Evolutionary conservation across 2,113 vertebrate genomes (phyloP).

Genomic region (Lycocorax pyrrhopterus): DNA sequence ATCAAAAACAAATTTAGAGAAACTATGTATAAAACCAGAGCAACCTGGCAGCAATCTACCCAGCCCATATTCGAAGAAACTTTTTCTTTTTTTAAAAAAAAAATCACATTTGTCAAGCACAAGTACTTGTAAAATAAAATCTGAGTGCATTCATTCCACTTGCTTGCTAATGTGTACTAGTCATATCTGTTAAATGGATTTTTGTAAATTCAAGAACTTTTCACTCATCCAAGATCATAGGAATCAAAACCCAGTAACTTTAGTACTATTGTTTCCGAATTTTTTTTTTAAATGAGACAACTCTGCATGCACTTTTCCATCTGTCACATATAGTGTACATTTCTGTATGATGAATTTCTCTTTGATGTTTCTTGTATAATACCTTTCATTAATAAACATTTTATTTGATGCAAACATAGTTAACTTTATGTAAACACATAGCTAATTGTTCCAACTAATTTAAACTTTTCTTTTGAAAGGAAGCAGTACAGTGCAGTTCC

Average conservation of each 20-base stretch:
- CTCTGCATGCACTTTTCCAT: slow-evolving; percentile 80
- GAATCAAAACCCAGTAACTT: slow-evolving; percentile 65
- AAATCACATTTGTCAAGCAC: slow-evolving; percentile 77
- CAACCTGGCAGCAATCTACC: slow-evolving; percentile 75
- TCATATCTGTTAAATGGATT: slow-evolving; percentile 81
- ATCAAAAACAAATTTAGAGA: slow-evolving; percentile 69
- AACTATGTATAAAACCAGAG: slow-evolving; percentile 77
- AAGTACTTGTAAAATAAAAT: slow-evolving; percentile 78
- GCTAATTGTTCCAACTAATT: slow-evolving; percentile 63
- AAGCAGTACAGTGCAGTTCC: slow-evolving; percentile 50
- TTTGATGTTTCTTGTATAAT: slow-evolving; percentile 83
- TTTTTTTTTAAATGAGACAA: slow-evolving; percentile 58
- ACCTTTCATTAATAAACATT: slow-evolving; percentile 84
- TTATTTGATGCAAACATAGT: slow-evolving; percentile 78
- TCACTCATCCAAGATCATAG: slow-evolving; percentile 75
- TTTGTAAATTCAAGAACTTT: slow-evolving; percentile 83
- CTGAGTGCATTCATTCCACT: slow-evolving; percentile 72
- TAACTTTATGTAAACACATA: slow-evolving; percentile 74
- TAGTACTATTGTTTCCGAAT: slow-evolving; percentile 68
- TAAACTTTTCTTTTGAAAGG: slow-evolving; percentile 49
- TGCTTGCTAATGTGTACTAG: slow-evolving; percentile 87
- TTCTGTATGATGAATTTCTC: slow-evolving; percentile 78
- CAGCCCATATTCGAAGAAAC: slow-evolving; percentile 76
- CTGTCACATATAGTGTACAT: slow-evolving; percentile 74
- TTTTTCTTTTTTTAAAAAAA: slow-evolving; percentile 57